Base-by-base conservation (phyloP, 2,888 invertebrate species). In the Athalia rosae region DNA sequence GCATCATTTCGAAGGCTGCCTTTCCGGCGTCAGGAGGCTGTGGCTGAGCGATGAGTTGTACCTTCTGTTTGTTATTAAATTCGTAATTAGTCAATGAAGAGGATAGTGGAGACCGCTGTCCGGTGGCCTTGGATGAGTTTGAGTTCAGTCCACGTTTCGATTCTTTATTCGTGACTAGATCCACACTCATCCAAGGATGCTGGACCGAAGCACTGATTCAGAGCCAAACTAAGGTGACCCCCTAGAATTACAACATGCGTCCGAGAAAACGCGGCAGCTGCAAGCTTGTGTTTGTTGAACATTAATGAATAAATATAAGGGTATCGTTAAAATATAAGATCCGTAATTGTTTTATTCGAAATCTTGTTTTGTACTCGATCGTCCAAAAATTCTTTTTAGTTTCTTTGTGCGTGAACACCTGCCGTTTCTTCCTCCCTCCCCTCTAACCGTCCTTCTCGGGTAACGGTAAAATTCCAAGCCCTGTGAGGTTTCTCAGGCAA, bases 121-220 rank as follows among this genome's bases (percentile, higher is more conserved):
- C 81, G 84, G 83, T 83, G 83, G 86, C 88, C 87, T 84, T 93
- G 92, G 94, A 92, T 94, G 94, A 92, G 93, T 94, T 93, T 92
- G 93, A 93, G 93, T 94, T 93, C 93, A 93, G 94, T 94, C 92
- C 94, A 94, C 94, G 94, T 94, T 91, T 84, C 83, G 85, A 89
- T 85, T 86, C 85, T 88, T 84, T 84, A 91, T 91, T 91, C 94
- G 94, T 94, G 94, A 94, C 94, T 94, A 94, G 94, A 94, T 94
- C 94, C 94, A 94, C 94, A 94, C 94, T 94, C 94, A 94, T 94
- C 94, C 94, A 94, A 92, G 93, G 93, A 93, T 91, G 90, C 90
- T 91, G 92, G 88, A 87, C 91, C 5, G 15, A 56, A 58, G 58
- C 71, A 71, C 71, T 58, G 58, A 58, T 53, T 67, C 53, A 50